Base-by-base conservation (phyloP, 1,140 invertebrate genomes). In the Ceratina australensis region DNA sequence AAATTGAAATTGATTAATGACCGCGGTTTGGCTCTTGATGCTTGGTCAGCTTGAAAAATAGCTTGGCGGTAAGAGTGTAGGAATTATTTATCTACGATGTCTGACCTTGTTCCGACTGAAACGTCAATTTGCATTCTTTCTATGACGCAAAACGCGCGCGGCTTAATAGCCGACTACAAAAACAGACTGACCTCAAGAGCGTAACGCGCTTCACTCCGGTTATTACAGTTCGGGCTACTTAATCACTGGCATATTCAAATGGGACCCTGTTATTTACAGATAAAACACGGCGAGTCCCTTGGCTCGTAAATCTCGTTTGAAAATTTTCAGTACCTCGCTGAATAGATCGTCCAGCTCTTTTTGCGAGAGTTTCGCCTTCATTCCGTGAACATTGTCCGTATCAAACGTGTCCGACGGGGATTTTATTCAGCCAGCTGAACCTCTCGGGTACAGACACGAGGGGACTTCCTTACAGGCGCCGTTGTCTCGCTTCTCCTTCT, bases 291-390 rank as follows among this genome's bases (percentile, higher is more conserved):
- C 3, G 10, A 42, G 5, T 42, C 8, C 33, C 8, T 42, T 42
- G 33, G 10, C 7, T 42, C 5, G 33, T 10, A 10, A n/a, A 57
- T 57, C 22, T 20, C 20, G 8, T 57, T n/a, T 18, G 18, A 22
- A 57, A 10, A 20, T 57, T 57, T 54, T 12, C 16, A 54, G 16
- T 91, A 92, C 91, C 91, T 91, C 91, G 87, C 85, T 80, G 85
- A 91, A 92, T 85, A 90, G 89, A 74, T 91, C 87, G 79, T 92
- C 90, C 87, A 91, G 87, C 86, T 90, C 87, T 86, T 90, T 90
- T 86, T 74, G 89, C 67, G 85, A 80, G 73, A 89, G 87, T 86
- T 90, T 91, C 74, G 87, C 88, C 88, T 86, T 92, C 91, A 92
- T 91, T 73, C 87, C 87, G 80, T 57, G 84, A 82, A 74, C 90